phyloP scores from a whole-genome alignment of 2,888 invertebrate species.

The Meganola albula region DNA sequence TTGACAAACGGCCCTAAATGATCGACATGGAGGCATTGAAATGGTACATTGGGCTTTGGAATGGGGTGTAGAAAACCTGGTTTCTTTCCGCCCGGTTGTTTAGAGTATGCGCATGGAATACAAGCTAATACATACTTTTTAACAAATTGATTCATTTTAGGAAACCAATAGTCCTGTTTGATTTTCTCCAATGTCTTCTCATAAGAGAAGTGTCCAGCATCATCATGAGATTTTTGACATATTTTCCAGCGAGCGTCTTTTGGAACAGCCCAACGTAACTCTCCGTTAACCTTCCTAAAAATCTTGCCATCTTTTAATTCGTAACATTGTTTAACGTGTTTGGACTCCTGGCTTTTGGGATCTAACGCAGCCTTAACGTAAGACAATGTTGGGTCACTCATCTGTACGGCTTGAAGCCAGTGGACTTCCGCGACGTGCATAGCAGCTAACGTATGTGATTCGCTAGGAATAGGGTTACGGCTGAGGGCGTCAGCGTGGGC shows the following conservation, averaged over 20 bases:
- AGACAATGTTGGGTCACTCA: neutral
- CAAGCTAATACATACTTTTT: conserved; percentile 2
- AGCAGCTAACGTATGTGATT: too few relatives aligned
- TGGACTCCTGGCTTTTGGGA: too few relatives aligned
- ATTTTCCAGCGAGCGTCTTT: too few relatives aligned
- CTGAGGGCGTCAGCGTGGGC: conserved; percentile 4
- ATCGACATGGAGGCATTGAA: conserved; percentile 3
- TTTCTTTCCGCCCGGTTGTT: conserved; percentile 2
- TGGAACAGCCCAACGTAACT: conserved; percentile 4
- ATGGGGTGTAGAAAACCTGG: neutral
- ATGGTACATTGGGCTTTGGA: neutral
- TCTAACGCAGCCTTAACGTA: conserved; percentile 1
- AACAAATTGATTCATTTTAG: neutral
- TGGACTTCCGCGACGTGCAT: conserved; percentile 1
- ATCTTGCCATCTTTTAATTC: conserved; percentile 1
- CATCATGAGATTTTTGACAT: conserved; percentile 1
- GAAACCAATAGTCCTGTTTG: conserved; percentile 1
- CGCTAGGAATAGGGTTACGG: neutral
- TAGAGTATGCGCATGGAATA: conserved; percentile 1
- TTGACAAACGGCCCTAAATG: too few relatives aligned
- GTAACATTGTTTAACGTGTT: too few relatives aligned
- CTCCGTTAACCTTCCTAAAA: neutral
- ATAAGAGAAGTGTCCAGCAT: neutral
- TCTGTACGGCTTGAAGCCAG: conserved; percentile 1
- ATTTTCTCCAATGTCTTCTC: too few relatives aligned